phyloP scores from a whole-genome alignment of 2,113 vertebrate genomes.

The Camelus dromedarius region DNA sequence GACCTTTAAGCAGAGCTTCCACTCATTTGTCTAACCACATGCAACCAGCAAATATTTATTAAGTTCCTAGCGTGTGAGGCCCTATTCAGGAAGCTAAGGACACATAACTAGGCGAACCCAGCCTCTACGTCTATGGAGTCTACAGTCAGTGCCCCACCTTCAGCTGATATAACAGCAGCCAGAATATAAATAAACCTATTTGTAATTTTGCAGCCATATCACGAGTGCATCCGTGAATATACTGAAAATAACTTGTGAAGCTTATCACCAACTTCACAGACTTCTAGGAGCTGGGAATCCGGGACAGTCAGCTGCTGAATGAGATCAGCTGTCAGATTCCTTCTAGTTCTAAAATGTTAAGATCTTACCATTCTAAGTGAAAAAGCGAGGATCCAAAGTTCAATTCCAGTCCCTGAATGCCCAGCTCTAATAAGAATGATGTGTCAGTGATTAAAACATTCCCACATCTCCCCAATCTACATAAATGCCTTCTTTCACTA shows the following conservation, averaged over 20 bases:
- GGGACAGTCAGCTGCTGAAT: background rate
- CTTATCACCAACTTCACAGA: background rate
- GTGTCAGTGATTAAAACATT: constrained; percentile 52
- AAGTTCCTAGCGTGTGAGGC: background rate
- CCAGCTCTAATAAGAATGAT: constrained; percentile 46
- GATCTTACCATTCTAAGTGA: background rate
- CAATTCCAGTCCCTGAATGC: background rate
- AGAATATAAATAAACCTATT: background rate
- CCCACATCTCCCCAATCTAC: constrained; percentile 19
- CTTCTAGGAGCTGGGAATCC: background rate
- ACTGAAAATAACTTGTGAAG: background rate
- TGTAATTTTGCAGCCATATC: background rate
- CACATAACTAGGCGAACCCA: too few species aligned
- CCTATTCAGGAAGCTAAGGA: background rate
- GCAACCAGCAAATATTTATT: background rate
- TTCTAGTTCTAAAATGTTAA: background rate
- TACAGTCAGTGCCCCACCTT: background rate
- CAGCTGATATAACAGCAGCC: background rate
- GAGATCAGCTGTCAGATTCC: background rate
- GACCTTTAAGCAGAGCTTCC: background rate
- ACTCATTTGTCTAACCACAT: background rate
- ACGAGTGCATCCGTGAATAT: background rate
- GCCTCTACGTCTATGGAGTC: background rate
- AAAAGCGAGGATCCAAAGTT: background rate
- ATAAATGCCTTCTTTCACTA: constrained; percentile 58